A percentile compares a stretch with the other conserved stretches of the same genome.
Conservation (phyloP, 2,113 vertebrate genomes). For the Mellivora capensis region DNA sequence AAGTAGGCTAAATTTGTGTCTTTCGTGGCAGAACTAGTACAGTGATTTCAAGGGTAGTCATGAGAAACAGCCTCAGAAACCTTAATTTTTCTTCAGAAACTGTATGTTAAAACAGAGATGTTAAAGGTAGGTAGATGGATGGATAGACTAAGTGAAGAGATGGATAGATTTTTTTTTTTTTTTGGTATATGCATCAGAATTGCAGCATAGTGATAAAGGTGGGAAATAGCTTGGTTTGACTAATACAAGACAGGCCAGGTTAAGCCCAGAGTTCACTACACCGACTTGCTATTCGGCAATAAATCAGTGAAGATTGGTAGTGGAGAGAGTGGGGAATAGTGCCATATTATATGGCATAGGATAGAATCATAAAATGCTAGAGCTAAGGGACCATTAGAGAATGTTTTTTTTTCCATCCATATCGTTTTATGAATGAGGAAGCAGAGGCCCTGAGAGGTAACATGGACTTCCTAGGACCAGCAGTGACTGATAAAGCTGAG, state of each 20-base stretch:
- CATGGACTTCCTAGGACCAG: neutral
- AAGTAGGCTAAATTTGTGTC: neutral
- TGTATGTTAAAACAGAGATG: neutral
- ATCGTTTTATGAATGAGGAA: conserved; percentile 39
- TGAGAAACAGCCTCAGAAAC: neutral
- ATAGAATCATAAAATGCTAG: neutral
- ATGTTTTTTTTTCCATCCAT: neutral
- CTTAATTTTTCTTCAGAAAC: neutral
- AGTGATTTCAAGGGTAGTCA: neutral
- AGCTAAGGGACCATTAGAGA: conserved; percentile 14
- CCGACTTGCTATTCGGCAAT: neutral
- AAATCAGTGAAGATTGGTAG: neutral
- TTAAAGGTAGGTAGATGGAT: neutral
- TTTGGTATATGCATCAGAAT: neutral
- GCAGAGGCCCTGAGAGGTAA: neutral
- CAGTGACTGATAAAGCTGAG: neutral
- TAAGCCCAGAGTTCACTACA: neutral
- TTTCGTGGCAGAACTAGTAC: neutral
- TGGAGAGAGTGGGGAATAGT: neutral
- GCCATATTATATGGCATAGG: neutral
- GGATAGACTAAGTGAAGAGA: neutral
- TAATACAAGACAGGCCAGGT: neutral
- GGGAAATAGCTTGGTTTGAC: neutral
- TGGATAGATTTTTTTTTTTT: neutral
- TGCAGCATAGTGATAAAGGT: neutral